Evolutionary conservation across 2,888 invertebrate genomes (phyloP).

Genomic region (Erynnis tages): DNA sequence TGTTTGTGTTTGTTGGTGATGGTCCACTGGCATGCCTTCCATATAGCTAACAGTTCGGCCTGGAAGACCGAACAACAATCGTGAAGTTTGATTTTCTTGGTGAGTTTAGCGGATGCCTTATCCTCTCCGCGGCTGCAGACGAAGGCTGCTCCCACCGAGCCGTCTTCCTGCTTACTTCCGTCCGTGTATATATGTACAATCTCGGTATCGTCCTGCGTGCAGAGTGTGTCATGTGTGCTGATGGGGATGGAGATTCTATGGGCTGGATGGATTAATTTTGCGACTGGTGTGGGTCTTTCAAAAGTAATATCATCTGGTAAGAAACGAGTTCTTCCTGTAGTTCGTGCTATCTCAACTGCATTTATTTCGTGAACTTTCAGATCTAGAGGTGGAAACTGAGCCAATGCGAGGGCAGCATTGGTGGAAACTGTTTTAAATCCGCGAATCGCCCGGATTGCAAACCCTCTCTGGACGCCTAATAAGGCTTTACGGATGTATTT

Average conservation of each 20-base stretch:
- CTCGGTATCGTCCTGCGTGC: neutral
- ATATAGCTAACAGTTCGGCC: conserved; percentile 27
- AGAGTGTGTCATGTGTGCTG: neutral
- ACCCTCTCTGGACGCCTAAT: neutral
- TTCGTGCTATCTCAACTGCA: neutral
- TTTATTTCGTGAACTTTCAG: neutral
- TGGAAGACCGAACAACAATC: conserved; percentile 30
- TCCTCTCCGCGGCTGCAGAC: no score
- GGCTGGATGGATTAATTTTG: neutral
- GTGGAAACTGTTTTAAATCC: neutral
- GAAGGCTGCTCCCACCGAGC: neutral
- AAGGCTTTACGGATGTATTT: neutral
- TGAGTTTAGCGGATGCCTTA: neutral
- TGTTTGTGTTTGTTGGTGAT: neutral
- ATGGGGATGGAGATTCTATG: neutral
- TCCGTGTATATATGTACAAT: neutral
- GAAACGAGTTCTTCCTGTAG: neutral
- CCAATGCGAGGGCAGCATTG: neutral
- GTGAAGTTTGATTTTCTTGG: neutral
- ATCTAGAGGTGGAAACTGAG: neutral
- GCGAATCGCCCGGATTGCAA: neutral
- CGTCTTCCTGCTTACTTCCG: neutral
- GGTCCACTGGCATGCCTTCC: neutral
- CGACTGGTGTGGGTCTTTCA: neutral
- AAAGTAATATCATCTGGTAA: neutral